A percentile compares a stretch with the other conserved stretches of the same genome.
Evolutionary conservation across 2,888 invertebrate genomes (phyloP).

Genomic region (Osmoderma eremita): DNA sequence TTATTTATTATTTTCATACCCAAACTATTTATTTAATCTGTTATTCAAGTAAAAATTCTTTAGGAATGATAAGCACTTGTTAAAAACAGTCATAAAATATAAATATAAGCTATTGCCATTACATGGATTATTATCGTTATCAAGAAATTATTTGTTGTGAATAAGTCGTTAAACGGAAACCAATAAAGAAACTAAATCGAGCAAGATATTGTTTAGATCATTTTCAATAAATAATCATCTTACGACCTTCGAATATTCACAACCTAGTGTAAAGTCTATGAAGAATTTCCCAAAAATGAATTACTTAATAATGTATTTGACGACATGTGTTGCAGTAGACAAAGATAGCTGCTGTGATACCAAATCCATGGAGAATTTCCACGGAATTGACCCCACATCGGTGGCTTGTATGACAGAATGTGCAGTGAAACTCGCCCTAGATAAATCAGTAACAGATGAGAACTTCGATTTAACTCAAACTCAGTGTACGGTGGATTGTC

Average conservation of each 20-base stretch:
- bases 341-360: constrained; percentile 18
- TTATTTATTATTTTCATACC: no score
- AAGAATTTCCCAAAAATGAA: neutral
- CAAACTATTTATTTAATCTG: no score
- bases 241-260: no score
- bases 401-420: constrained; percentile 8
- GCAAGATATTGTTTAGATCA: no score
- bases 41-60: no score
- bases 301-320: constrained; percentile 19
- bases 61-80: neutral
- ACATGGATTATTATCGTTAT: no score
- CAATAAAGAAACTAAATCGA: no score
- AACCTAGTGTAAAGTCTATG: no score
- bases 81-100: neutral
- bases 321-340: constrained; percentile 12
- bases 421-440: neutral
- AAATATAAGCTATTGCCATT: no score
- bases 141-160: no score
- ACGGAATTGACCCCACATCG: neutral
- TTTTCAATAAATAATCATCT: no score
- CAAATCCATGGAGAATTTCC: neutral
- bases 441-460: neutral
- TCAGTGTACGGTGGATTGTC: constrained; percentile 4
- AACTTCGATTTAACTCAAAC: neutral
- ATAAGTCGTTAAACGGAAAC: no score